These are phyloP conservation scores for Ichneumoninae sp. DNA, from an alignment of 2,888 invertebrate genomes.

Conservation along the genomic window DNA sequence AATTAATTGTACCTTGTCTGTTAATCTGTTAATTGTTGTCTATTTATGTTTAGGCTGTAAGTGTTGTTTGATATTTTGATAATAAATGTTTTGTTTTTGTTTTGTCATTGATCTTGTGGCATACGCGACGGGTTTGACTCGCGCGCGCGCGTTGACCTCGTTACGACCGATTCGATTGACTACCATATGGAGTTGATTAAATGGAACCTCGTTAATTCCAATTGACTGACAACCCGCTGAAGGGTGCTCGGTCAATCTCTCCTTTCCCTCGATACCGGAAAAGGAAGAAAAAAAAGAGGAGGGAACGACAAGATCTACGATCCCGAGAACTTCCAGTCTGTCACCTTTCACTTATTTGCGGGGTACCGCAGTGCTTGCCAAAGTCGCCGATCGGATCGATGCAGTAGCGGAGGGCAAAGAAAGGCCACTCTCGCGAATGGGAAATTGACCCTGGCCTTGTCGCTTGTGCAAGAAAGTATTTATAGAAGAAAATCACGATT, in stretches of 20 bases:
- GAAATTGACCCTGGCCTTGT: slow-evolving; percentile 36
- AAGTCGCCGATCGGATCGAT: slow-evolving; percentile 15
- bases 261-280: slow-evolving; percentile 40
- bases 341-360: slow-evolving; percentile 58
- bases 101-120: slow-evolving; percentile 1
- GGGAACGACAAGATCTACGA: slow-evolving; percentile 42
- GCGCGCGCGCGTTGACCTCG: slow-evolving; percentile 7
- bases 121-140: neutral
- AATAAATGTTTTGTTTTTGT: slow-evolving; percentile 2
- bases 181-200: slow-evolving; percentile 30
- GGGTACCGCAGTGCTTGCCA: slow-evolving; percentile 5
- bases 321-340: slow-evolving; percentile 1
- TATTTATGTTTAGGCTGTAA: slow-evolving; percentile 25
- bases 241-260: slow-evolving; percentile 41
- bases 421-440: slow-evolving; percentile 24
- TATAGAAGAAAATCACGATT: neutral
- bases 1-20: neutral
- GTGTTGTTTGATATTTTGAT: neutral
- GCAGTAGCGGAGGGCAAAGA: slow-evolving; percentile 23
- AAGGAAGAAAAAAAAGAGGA: neutral
- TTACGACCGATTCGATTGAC: slow-evolving; percentile 22
- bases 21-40: too few relatives aligned
- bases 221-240: slow-evolving; percentile 19
- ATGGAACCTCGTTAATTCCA: slow-evolving; percentile 40
- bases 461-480: neutral